Evolutionary conservation across 2,113 vertebrate species (phyloP), one percentile per base, ranked within the genome.

Genomic region (Rhizomys pruinosus): DNA sequence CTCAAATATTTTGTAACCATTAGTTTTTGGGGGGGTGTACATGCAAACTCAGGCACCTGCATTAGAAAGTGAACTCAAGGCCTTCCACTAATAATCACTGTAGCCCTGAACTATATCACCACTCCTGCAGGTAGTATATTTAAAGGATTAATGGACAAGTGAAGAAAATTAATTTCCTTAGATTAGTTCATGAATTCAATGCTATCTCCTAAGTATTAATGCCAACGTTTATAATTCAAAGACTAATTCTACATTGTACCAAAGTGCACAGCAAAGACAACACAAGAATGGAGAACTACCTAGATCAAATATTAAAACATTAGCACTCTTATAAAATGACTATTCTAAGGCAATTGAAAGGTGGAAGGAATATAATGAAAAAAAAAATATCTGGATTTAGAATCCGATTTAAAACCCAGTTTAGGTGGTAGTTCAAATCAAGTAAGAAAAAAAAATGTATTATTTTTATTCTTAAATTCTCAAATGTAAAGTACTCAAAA

Each of bases 381-480:
- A 76, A 44, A 87, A 19, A n/a, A n/a, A n/a, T n/a, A n/a, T n/a
- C n/a, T n/a, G n/a, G n/a, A n/a, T n/a, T n/a, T n/a, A n/a, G n/a
- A n/a, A n/a, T n/a, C 16, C 92, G 27, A 94, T 74, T 91, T 68
- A 87, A 91, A 89, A 80, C 5, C 5, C 47, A 87, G 77, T 52
- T 34, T 73, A 74, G 52, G 23, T 55, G 61, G 79, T 42, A 87
- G 34, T 57, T 94, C 37, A 80, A 85, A 74, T 89, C 39, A 85
- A 23, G 82, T 39, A 85, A 29, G 69, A 29, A 86, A 76, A 86
- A 76, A 84, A 29, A 92, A 92, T 73, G 16, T 25, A 89, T 76
- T 89, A 76, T 64, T 91, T 90, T 57, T 81, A 81, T 69, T 47
- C 71, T 25, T 90, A 68, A 93, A 84, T 71, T 86, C n/a, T 95